Base-by-base conservation (phyloP, 2,888 invertebrate species). In the Panzeria rudis region DNA sequence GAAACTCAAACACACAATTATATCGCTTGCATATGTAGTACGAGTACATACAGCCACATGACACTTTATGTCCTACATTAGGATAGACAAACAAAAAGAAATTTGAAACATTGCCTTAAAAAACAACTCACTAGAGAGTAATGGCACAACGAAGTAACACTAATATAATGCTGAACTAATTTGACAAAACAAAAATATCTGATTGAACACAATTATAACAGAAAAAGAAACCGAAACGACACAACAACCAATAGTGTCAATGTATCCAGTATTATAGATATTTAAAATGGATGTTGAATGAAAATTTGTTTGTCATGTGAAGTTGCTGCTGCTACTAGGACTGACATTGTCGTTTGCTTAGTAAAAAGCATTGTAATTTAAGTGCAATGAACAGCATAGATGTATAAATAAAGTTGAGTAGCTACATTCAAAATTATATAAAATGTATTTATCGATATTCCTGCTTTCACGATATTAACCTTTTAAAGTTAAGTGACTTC, bases 151-250 rank as follows among this genome's bases (percentile, higher is more conserved):
- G 35, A 38, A 50, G 52, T 72, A 71, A 71, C 69, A 76, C 35
- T 35, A 59, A 59, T 75, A 56, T 79, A 78, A 79, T 82, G 75
- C 71, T 61, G 69, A 85, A 82, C 82, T 82, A 85, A 85, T 85
- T 85, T 85, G 78, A 82, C 85, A 82, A 73, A 75, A 78, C 59
- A 82, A 82, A 85, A 69, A 75, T 71, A 75, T 79, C 69, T 73
- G 85, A 85, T 79, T 85, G 78, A 56, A 79, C 61, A 52, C 64
- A 72, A 77, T 77, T 72, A 83, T 17, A 62, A 13, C 52, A 71
- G 25, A 29, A 71, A 54, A 1, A 61, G 32, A 20, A 54, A 72
- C 15, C 41, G 35, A 38, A 20, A 56, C 3, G 20, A 56, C 3
- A 47, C 59, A 64, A 56, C 15, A 52, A n/a, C n/a, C n/a, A 41